Conservation (phyloP, 2,113 vertebrate species). For the Neopipo cinnamomea region DNA sequence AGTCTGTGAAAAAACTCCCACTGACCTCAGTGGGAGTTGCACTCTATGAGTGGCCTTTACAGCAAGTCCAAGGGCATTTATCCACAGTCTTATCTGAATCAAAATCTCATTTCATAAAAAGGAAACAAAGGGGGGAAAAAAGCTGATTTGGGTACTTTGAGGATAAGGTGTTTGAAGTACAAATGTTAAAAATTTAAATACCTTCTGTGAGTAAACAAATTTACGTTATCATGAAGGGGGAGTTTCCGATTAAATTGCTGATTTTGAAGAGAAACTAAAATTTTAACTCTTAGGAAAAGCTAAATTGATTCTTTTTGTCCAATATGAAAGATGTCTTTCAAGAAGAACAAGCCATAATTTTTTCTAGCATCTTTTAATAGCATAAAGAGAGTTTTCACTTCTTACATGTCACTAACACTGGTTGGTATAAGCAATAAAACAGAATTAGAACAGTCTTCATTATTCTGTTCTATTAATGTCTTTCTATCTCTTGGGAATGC, state of each 20-base stretch:
- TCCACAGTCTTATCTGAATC: background rate
- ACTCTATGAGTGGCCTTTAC: background rate
- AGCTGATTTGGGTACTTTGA: background rate
- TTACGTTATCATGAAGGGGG: background rate
- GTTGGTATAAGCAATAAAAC: background rate
- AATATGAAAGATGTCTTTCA: background rate
- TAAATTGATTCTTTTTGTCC: background rate
- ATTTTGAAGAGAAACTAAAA: background rate
- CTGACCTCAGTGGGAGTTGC: background rate
- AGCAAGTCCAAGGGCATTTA: background rate
- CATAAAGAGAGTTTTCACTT: background rate
- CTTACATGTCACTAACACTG: background rate
- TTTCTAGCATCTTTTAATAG: background rate
- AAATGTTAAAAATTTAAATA: background rate
- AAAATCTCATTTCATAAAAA: background rate
- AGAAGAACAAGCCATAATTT: background rate
- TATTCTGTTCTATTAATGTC: background rate
- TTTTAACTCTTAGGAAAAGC: background rate
- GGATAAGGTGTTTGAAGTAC: background rate
- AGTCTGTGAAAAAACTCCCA: background rate
- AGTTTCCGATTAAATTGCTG: background rate
- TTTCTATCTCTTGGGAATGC: background rate
- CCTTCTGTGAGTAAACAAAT: background rate
- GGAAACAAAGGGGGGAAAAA: background rate
- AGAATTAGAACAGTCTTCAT: background rate